phyloP scores from a whole-genome alignment of 2,888 invertebrate genomes.

The Ypsolopha scabrella region DNA sequence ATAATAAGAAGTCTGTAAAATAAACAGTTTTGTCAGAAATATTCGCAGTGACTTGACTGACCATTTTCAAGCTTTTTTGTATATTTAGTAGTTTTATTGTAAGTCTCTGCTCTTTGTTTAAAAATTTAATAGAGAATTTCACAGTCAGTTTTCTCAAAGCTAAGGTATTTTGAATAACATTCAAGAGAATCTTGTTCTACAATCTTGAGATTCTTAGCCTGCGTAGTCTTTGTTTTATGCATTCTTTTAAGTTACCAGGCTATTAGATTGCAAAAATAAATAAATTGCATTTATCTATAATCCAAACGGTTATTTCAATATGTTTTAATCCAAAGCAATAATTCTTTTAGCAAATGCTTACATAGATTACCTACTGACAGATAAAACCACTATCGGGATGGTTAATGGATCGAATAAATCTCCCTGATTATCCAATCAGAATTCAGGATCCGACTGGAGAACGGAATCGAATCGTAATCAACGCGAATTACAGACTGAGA shows the following conservation, averaged over 20 bases:
- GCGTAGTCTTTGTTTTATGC: no score
- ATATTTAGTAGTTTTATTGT: background rate
- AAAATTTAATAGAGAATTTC: background rate
- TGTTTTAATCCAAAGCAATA: no score
- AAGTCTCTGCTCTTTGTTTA: background rate
- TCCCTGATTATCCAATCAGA: conserved; percentile 19
- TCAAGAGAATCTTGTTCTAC: background rate
- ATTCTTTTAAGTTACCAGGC: no score
- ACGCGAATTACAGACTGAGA: background rate
- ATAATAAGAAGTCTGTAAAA: no score
- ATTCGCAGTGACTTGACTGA: no score
- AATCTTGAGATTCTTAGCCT: no score
- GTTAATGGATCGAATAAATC: conserved; percentile 23
- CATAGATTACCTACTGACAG: conserved; percentile 2
- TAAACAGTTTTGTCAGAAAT: no score
- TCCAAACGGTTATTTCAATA: no score
- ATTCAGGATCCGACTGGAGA: conserved; percentile 5
- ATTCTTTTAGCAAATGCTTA: background rate
- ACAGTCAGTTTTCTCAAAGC: background rate
- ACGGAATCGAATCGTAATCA: background rate
- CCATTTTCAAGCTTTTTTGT: background rate
- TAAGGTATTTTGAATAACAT: background rate
- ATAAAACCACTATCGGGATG: conserved; percentile 11
- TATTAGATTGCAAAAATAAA: no score
- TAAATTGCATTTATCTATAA: no score